phyloP scores from a whole-genome alignment of 2,888 invertebrate genomes.

The Philhelius pedissequus region DNA sequence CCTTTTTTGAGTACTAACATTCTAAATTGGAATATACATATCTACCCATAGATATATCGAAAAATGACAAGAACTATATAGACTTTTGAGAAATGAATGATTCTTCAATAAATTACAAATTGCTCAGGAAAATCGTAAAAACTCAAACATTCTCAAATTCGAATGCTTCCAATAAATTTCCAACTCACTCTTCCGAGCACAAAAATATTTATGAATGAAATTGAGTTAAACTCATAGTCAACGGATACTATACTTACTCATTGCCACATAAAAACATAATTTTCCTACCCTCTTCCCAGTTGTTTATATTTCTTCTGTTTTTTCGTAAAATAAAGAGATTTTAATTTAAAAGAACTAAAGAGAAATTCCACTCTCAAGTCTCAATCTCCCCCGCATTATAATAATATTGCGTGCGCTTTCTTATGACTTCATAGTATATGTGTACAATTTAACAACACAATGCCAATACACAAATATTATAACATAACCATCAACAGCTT shows the following conservation, averaged over 20 bases:
- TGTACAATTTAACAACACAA: background rate
- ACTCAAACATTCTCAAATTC: background rate
- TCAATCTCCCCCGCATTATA: background rate
- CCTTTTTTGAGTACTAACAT: too few relatives aligned
- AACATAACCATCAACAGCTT: constrained; percentile 47
- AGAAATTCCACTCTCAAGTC: background rate
- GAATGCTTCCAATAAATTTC: background rate
- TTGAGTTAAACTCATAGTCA: background rate
- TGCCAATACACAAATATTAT: background rate
- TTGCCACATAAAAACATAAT: background rate
- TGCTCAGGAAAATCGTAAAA: too few relatives aligned
- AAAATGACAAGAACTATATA: too few relatives aligned
- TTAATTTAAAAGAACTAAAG: background rate
- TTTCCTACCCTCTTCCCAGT: background rate
- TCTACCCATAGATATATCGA: too few relatives aligned
- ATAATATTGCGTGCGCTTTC: background rate
- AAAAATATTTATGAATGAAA: background rate
- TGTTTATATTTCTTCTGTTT: background rate
- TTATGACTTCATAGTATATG: background rate
- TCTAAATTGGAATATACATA: too few relatives aligned
- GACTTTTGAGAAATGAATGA: too few relatives aligned
- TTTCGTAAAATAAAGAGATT: background rate
- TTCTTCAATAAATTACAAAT: too few relatives aligned
- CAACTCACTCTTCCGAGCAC: background rate
- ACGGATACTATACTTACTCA: background rate